A percentile compares a stretch with the other conserved stretches of the same genome.
These are phyloP conservation scores for Melipona beecheii DNA, from an alignment of 2,888 invertebrate species.

Conservation along the genomic window DNA sequence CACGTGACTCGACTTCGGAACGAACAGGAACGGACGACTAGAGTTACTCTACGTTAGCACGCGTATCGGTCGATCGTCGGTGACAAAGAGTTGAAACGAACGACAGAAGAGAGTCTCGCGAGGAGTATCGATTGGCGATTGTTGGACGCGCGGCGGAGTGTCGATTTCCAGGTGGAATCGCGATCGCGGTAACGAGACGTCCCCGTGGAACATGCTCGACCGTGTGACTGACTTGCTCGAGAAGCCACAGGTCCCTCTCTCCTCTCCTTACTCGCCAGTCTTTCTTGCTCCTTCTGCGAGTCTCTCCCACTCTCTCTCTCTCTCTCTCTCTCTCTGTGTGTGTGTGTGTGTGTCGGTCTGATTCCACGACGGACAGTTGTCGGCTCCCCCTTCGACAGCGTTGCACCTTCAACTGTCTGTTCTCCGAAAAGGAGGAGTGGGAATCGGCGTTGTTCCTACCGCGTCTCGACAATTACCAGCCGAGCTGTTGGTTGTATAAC, in stretches of 20 bases:
- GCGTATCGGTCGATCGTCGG: background rate
- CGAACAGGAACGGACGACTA: too few relatives aligned
- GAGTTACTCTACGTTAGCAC: background rate
- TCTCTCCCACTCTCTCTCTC: conserved; percentile 59
- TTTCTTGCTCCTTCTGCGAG: conserved; percentile 54
- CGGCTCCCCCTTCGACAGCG: conserved; percentile 47
- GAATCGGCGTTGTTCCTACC: conserved; percentile 38
- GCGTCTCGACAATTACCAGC: background rate
- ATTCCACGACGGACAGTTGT: conserved; percentile 51
- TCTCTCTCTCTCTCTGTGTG: too few relatives aligned
- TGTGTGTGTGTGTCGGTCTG: conserved; percentile 30
- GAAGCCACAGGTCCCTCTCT: conserved; percentile 73
- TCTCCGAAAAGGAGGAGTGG: conserved; percentile 36
- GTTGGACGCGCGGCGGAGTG: background rate
- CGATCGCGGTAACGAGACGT: conserved; percentile 54
- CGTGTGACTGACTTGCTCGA: conserved; percentile 75
- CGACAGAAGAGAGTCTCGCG: background rate
- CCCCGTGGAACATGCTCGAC: conserved; percentile 63
- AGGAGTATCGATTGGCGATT: background rate
- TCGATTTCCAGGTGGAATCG: conserved; percentile 33
- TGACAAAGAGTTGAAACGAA: background rate
- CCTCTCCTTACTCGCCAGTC: conserved; percentile 63
- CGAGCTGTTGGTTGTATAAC: conserved; percentile 4
- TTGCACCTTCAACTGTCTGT: conserved; percentile 75
- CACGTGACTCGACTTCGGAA: background rate